Evolutionary conservation across 2,797 vertebrate genomes (phyloP).

Genomic region (Sus cebifrons): DNA sequence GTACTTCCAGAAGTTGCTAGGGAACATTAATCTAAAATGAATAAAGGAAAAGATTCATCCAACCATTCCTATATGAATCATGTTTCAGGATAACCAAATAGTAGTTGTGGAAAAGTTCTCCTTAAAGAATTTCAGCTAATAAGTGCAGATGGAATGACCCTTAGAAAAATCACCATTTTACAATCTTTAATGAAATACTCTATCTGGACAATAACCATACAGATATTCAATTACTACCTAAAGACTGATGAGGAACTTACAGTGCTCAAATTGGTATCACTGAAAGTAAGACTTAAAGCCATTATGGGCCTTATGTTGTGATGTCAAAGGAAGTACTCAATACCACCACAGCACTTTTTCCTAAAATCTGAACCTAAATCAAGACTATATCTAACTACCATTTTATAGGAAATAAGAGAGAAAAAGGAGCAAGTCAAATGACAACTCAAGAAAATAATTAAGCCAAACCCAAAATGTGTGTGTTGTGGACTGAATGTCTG

Average conservation of each 20-base stretch:
- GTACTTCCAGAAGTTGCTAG: conserved; percentile 27
- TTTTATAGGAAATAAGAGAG: conserved; percentile 25
- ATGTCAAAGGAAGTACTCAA: background rate
- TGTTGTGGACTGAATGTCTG: background rate
- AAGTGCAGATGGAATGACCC: background rate
- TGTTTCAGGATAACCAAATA: conserved; percentile 4
- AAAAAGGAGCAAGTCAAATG: conserved; percentile 8
- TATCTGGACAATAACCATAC: background rate
- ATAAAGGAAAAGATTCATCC: background rate
- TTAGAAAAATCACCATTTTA: conserved; percentile 47
- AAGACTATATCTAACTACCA: background rate
- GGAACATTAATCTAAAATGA: conserved; percentile 54
- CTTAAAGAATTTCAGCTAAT: conserved; percentile 53
- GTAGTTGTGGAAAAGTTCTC: background rate
- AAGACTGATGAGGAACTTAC: conserved; percentile 23
- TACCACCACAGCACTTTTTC: conserved; percentile 31
- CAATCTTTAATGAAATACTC: conserved; percentile 19
- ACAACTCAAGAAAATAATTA: conserved; percentile 31
- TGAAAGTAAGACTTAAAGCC: conserved; percentile 7
- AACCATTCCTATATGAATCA: background rate
- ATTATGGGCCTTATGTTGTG: background rate
- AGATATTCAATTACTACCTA: conserved; percentile 4
- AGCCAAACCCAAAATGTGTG: conserved; percentile 12
- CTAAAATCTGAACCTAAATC: conserved; percentile 32
- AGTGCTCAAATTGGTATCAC: background rate